phyloP scores from a whole-genome alignment of 2,888 invertebrate genomes.

The Calliopum simillimum region DNA sequence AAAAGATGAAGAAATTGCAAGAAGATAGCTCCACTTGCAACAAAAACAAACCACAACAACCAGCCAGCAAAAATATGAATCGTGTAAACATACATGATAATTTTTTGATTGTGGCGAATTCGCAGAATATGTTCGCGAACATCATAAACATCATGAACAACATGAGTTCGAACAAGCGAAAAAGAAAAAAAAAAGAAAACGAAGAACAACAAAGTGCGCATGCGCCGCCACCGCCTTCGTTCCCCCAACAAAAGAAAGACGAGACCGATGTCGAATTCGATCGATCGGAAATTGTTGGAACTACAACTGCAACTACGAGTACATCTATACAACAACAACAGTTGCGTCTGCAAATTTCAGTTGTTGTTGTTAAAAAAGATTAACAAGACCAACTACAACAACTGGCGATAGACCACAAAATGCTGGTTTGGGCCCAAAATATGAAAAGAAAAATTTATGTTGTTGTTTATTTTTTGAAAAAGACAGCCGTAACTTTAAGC shows the following conservation, averaged over 20 bases:
- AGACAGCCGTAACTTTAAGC: conserved; percentile 2
- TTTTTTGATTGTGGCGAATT: conserved; percentile 46
- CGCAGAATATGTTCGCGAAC: conserved; percentile 48
- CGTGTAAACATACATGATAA: conserved; percentile 57
- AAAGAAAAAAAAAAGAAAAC: neutral
- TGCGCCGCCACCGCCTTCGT: conserved; percentile 4
- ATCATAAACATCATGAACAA: conserved; percentile 49
- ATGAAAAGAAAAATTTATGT: neutral
- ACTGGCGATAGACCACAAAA: conserved; percentile 7
- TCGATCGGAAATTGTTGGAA: conserved; percentile 20
- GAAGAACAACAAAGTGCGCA: neutral
- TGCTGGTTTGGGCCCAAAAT: conserved; percentile 17
- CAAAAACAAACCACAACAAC: conserved; percentile 22
- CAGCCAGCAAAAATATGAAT: conserved; percentile 51
- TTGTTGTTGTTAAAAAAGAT: neutral
- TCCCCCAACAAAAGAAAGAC: neutral
- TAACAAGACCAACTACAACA: conserved; percentile 6
- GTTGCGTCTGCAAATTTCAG: conserved; percentile 28
- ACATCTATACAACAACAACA: conserved; percentile 4
- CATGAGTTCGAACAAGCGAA: conserved; percentile 36
- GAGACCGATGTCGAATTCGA: neutral
- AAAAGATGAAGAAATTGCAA: neutral
- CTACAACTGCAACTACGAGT: neutral
- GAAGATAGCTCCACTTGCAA: neutral
- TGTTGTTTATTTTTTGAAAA: no score